Evolutionary conservation across 92 coral and sea anemone genomes (phyloP), one percentile per base, ranked within the genome.

Genomic region (Isaurus tuberculatus): DNA sequence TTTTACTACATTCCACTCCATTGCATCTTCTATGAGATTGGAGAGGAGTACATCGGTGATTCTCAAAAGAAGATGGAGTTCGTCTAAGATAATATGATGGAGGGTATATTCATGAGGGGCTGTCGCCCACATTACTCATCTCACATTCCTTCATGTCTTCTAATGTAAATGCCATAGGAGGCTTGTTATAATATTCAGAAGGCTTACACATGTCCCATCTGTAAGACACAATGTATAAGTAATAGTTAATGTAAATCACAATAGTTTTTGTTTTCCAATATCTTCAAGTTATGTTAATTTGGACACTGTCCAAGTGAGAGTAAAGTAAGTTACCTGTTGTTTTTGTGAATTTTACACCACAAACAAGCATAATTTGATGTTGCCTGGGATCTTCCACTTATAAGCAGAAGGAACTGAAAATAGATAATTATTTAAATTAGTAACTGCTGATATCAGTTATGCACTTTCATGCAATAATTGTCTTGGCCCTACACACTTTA

Each of bases 1-100:
- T n/a, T n/a, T n/a, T n/a, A n/a, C n/a, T n/a, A n/a, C 93, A 86
- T 89, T 85, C 85, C 66, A 86, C 87, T 86, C 92, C 93, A 87
- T 87, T 14, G 86, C 91, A 65, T 87, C 89, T 58, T 90, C 91
- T 15, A 87, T 71, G 15, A 87, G 19, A 58, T 90, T 90, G 61
- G 66, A 15, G 2, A 86, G 73, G 46, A 87, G 71, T 28, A 90
- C 80, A 70, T 87, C 93, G 0, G 93, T 83, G 34, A 90, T 49
- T 20, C 83, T 53, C 32, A 90, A 70, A 13, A 90, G 83, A 15
- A 89, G 80, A 70, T 87, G 84, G 80, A 83, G 57, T 48, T 90
- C 30, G 84, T 84, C 66, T 72, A 90, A 40, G 89, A 85, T 68
- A 4, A 77, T 66, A 61, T 81, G 90, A 55, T 89, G 68, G 1